Evolutionary conservation across 2,113 vertebrate genomes (phyloP).

Genomic region (Sander lucioperca): DNA sequence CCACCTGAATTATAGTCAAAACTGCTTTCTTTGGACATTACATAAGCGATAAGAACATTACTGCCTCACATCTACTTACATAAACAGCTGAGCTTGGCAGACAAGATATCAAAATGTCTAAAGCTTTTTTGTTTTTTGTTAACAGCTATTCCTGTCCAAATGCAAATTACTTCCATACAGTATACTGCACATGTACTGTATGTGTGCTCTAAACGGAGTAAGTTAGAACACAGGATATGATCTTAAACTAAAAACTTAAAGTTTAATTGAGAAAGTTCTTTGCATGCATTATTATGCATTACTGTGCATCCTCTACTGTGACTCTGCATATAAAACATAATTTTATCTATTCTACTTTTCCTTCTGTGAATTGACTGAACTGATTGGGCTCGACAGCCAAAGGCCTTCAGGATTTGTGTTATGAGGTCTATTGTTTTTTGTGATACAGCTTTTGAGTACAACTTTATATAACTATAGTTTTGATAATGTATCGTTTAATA

Average conservation of each 20-base stretch:
- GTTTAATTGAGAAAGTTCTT: slow-evolving; percentile 1
- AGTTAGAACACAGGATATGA: not conserved
- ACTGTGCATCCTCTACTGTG: too few relatives aligned
- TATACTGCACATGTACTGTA: not conserved
- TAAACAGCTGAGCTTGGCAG: slow-evolving; percentile 5
- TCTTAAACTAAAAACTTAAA: not conserved
- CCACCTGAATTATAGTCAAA: slow-evolving; percentile 1
- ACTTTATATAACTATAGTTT: too few relatives aligned
- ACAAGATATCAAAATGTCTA: not conserved
- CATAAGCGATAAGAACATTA: slow-evolving; percentile 3
- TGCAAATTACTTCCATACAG: not conserved
- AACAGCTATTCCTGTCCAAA: not conserved
- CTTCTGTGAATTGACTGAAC: not conserved
- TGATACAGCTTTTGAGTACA: too few relatives aligned
- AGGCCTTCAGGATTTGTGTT: too few relatives aligned
- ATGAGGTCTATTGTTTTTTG: too few relatives aligned
- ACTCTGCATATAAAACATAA: slow-evolving; percentile 10
- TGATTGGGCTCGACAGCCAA: not conserved
- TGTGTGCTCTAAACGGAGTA: not conserved
- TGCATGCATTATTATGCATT: not conserved
- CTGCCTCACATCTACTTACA: slow-evolving; percentile 8
- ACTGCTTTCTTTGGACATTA: not conserved
- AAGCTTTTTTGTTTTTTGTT: not conserved
- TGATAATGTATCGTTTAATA: too few relatives aligned
- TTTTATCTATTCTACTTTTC: slow-evolving; percentile 16